These are phyloP conservation scores for Caenorhabditis doughertyi DNA, from an alignment of 2,888 invertebrate species.

Conservation along the genomic window DNA sequence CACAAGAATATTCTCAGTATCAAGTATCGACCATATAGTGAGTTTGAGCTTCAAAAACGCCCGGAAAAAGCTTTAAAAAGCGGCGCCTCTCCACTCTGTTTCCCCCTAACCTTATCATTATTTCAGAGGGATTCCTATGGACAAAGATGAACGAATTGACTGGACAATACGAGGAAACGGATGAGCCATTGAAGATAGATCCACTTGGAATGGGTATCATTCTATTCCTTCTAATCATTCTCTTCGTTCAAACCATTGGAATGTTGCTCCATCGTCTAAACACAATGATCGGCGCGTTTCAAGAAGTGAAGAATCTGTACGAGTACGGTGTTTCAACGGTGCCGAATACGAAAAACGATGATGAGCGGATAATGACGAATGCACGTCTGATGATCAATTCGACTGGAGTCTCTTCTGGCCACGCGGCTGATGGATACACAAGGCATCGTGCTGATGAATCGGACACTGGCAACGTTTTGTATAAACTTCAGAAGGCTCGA, in stretches of 20 bases:
- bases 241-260: slow-evolving; percentile 80
- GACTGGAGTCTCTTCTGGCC: slow-evolving; percentile 66
- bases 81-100: too few species aligned
- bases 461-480: slow-evolving; percentile 76
- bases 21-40: slow-evolving; percentile 74
- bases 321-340: slow-evolving; percentile 63
- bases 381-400: slow-evolving; percentile 81
- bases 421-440: slow-evolving; percentile 80
- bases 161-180: slow-evolving; percentile 78
- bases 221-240: slow-evolving; percentile 80
- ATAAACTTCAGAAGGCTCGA: slow-evolving; percentile 77
- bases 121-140: slow-evolving; percentile 79
- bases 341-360: slow-evolving; percentile 65
- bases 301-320: slow-evolving; percentile 78
- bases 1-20: slow-evolving; percentile 92
- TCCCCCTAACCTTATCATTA: too few species aligned
- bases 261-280: slow-evolving; percentile 99
- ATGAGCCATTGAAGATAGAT: slow-evolving; percentile 86
- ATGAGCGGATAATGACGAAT: slow-evolving; percentile 70
- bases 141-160: slow-evolving; percentile 81
- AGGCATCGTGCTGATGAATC: slow-evolving; percentile 67
- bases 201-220: slow-evolving; percentile 89
- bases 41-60: too few species aligned
- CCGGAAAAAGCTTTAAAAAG: too few species aligned
- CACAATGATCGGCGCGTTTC: slow-evolving; percentile 86